Conservation (phyloP, 2,797 vertebrate species). For the Malacoraja senta region DNA sequence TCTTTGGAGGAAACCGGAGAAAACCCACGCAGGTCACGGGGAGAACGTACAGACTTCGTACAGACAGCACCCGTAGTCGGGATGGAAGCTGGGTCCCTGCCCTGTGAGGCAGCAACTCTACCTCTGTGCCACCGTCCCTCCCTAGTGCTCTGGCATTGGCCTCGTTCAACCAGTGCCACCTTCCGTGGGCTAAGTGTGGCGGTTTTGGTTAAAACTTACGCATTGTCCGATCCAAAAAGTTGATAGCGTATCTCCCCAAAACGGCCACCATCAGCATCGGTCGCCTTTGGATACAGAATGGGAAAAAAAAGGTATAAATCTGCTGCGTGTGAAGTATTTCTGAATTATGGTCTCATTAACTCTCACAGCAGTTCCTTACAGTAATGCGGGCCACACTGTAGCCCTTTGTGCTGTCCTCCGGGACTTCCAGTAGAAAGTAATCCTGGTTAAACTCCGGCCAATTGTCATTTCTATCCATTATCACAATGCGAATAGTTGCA, state of each 20-base stretch:
- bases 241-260: slow-evolving; percentile 12
- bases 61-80: too few relatives aligned
- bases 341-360: not conserved
- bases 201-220: not conserved
- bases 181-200: too few relatives aligned
- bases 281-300: slow-evolving; percentile 9
- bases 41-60: too few relatives aligned
- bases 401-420: slow-evolving; percentile 20
- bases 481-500: not conserved
- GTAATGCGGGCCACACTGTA: slow-evolving; percentile 31
- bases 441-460: slow-evolving; percentile 4
- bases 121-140: too few relatives aligned
- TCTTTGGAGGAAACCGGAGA: too few relatives aligned
- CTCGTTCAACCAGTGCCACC: too few relatives aligned
- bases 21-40: too few relatives aligned
- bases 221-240: slow-evolving; percentile 27
- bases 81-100: too few relatives aligned
- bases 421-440: slow-evolving; percentile 21
- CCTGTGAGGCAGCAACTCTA: too few relatives aligned
- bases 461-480: slow-evolving; percentile 29
- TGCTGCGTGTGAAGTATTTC: not conserved
- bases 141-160: too few relatives aligned
- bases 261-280: slow-evolving; percentile 8
- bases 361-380: not conserved
- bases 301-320: not conserved